Evolutionary conservation across 2,113 vertebrate genomes (phyloP).

Genomic region (Jaculus jaculus): DNA sequence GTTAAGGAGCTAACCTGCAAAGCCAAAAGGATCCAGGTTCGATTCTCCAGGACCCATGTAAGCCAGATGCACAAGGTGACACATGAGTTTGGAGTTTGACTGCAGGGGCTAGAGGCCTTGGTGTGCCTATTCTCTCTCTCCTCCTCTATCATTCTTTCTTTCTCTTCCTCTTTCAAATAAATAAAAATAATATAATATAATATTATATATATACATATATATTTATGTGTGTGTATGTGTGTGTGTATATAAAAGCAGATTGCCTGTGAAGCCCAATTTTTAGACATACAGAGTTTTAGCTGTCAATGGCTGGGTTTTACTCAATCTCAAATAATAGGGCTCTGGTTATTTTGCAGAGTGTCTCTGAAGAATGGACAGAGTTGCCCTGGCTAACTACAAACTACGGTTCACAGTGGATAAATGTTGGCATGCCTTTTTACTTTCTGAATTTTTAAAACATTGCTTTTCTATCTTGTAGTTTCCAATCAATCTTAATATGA

Average conservation of each 20-base stretch:
- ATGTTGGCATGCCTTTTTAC: constrained; percentile 86
- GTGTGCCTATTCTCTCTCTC: too few species aligned
- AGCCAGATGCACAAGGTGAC: too few species aligned
- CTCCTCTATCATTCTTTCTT: too few species aligned
- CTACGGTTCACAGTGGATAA: constrained; percentile 87
- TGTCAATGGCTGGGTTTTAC: constrained; percentile 82
- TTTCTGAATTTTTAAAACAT: constrained; percentile 81
- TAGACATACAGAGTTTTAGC: constrained; percentile 83
- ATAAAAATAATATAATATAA: too few species aligned
- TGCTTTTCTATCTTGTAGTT: constrained; percentile 77
- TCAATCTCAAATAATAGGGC: constrained; percentile 88
- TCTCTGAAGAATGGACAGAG: constrained; percentile 87
- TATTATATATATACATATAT: too few species aligned
- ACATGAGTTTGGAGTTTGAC: too few species aligned
- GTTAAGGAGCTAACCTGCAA: too few species aligned
- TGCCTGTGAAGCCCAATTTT: constrained; percentile 80
- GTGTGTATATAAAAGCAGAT: constrained; percentile 79
- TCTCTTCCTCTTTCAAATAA: too few species aligned
- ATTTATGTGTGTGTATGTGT: too few species aligned
- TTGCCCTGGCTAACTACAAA: constrained; percentile 86
- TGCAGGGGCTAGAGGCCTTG: too few species aligned
- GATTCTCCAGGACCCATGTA: too few species aligned
- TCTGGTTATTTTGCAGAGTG: constrained; percentile 90
- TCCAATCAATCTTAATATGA: constrained; percentile 79
- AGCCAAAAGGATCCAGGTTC: too few species aligned